Conservation (phyloP, 2,888 invertebrate genomes). For the Rhabditophanes sp. region DNA sequence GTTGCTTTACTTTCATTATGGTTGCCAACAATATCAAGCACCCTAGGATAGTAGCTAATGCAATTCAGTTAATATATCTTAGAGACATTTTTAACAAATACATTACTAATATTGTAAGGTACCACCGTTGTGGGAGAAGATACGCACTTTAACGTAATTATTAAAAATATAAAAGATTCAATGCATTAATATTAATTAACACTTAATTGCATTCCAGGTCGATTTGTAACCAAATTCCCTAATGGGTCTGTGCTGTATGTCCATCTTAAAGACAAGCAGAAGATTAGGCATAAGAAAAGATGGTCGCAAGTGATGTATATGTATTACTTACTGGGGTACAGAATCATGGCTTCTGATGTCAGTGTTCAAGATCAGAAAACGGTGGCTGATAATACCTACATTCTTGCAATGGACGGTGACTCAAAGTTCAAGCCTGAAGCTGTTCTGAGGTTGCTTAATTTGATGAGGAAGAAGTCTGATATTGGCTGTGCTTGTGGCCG, state of each 20-base stretch:
- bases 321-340: constrained; percentile 71
- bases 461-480: constrained; percentile 64
- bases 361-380: constrained; percentile 47
- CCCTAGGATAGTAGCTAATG: no score
- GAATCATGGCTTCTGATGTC: constrained; percentile 55
- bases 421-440: constrained; percentile 70
- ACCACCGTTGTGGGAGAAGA: no score
- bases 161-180: no score
- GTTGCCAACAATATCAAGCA: no score
- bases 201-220: no score
- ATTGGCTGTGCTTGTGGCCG: constrained; percentile 74
- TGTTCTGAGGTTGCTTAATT: constrained; percentile 61
- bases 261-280: constrained; percentile 72
- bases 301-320: constrained; percentile 88
- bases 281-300: constrained; percentile 71
- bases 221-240: constrained; percentile 65
- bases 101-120: no score
- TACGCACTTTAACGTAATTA: no score
- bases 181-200: no score
- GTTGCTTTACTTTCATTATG: no score
- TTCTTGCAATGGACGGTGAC: constrained; percentile 71
- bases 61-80: no score
- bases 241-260: constrained; percentile 68
- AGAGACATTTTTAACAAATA: no score
- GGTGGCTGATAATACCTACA: constrained; percentile 61